A percentile compares a stretch with the other conserved stretches of the same genome.
Evolutionary conservation across 2,888 invertebrate genomes (phyloP).

Genomic region (Hylaea fasciaria): DNA sequence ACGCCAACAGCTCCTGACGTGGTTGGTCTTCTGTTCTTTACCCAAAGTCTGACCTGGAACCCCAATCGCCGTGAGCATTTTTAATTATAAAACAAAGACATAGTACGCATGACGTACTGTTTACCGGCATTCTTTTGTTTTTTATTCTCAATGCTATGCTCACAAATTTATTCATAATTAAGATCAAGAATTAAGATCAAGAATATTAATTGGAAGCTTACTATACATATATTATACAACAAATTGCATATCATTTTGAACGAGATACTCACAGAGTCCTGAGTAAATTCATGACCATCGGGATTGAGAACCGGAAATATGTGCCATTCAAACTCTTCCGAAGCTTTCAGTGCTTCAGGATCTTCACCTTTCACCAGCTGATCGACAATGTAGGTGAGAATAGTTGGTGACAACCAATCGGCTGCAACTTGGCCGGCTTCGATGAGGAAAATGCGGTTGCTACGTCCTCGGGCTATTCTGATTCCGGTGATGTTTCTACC

Average conservation of each 20-base stretch:
- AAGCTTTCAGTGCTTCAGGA: slow-evolving; percentile 72
- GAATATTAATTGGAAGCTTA: too few relatives aligned
- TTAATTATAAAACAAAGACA: too few relatives aligned
- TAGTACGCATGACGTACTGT: too few relatives aligned
- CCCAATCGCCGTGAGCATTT: background rate
- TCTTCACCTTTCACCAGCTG: slow-evolving; percentile 85
- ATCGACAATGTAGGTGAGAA: slow-evolving; percentile 86
- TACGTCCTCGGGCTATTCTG: slow-evolving; percentile 64
- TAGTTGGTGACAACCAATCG: slow-evolving; percentile 90
- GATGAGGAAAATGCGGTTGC: slow-evolving; percentile 62
- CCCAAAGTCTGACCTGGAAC: slow-evolving; percentile 85
- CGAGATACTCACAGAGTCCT: slow-evolving; percentile 75
- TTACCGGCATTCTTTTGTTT: too few relatives aligned
- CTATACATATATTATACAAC: background rate
- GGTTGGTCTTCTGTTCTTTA: slow-evolving; percentile 85
- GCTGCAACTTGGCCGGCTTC: slow-evolving; percentile 88
- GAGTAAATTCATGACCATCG: slow-evolving; percentile 90
- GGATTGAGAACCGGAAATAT: slow-evolving; percentile 90
- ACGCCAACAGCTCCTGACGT: slow-evolving; percentile 77
- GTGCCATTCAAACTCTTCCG: slow-evolving; percentile 88
- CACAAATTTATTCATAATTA: too few relatives aligned
- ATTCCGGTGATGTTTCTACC: slow-evolving; percentile 79
- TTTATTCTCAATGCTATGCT: too few relatives aligned
- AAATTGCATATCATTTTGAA: background rate
- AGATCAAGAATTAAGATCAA: too few relatives aligned